Base-by-base conservation (phyloP, 2,797 vertebrate species). In the Siniperca obscura region DNA sequence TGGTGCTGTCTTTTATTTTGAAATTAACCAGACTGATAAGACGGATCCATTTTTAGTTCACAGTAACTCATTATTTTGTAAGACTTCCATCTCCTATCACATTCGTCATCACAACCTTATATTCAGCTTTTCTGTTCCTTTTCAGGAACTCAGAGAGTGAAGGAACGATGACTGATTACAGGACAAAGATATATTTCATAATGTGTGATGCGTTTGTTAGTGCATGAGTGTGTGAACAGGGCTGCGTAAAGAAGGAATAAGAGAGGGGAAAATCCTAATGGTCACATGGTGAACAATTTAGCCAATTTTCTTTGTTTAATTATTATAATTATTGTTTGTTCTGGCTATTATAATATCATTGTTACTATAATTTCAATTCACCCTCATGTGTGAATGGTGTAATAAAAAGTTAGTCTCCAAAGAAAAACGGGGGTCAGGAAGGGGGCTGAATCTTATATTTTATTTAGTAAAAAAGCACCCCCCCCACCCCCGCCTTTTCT, bases 71-170 rank as follows among this genome's bases (percentile, higher is more conserved):
- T 73, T 57, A 59, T 2, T 59, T 36, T 21, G n/a, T 9, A 27
- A 13, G 50, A 25, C 6, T 6, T 42, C 30, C 30, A 30, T 30
- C 30, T 70, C 0, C 19, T 0, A n/a, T 30, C 30, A 30, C 30
- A 30, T 30, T 30, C 30, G 0, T 86, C 59, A 83, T 70, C 80
- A 80, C 70, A 11, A 46, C 30, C 82, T 80, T 4, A 62, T 81
- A 27, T 65, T 65, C 1, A 40, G 11, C 30, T 1, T 27, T 21
- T 52, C 4, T 27, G 12, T 81, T 83, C 40, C 71, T 74, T 56
- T 5, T 66, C 48, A 55, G 55, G 34, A 59, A 61, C 13, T 55
- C 27, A n/a, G 36, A 12, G 21, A 62, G 5, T 44, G 22, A 76
- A 9, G 14, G 13, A 34, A 21, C 6, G 3, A 55, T 50, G 56